Conservation (phyloP, 2,888 invertebrate genomes). For the Eueremaeus valkanovi region DNA sequence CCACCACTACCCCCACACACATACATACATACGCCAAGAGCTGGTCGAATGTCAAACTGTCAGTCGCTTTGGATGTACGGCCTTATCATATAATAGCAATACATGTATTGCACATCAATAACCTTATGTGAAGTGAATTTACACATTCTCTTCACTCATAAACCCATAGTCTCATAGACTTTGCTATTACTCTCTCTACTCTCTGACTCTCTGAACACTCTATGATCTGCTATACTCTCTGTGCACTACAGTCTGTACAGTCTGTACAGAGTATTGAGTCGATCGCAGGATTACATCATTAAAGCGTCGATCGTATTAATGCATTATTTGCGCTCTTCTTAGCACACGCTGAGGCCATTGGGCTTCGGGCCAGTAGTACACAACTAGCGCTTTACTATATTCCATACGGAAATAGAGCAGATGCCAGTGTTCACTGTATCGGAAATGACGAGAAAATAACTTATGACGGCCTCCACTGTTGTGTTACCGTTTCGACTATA, state of each 20-base stretch:
- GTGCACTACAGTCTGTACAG: too few relatives aligned
- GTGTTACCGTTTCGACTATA: neutral
- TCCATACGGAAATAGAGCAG: slow-evolving; percentile 26
- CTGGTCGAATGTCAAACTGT: slow-evolving; percentile 32
- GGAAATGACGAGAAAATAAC: slow-evolving; percentile 36
- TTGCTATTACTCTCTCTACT: too few relatives aligned
- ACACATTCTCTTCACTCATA: slow-evolving; percentile 1
- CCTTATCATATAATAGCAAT: slow-evolving; percentile 25
- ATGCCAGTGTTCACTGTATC: slow-evolving; percentile 25
- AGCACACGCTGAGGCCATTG: slow-evolving; percentile 23
- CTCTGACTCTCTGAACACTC: too few relatives aligned
- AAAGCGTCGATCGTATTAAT: slow-evolving; percentile 35
- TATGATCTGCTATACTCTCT: neutral
- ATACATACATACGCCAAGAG: neutral
- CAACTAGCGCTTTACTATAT: neutral
- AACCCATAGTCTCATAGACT: too few relatives aligned
- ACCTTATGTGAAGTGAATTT: neutral
- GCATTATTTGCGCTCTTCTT: slow-evolving; percentile 30
- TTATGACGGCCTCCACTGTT: slow-evolving; percentile 26
- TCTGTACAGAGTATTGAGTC: too few relatives aligned
- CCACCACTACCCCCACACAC: neutral
- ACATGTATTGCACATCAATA: slow-evolving; percentile 33
- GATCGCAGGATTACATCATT: slow-evolving; percentile 31
- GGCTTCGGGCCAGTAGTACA: slow-evolving; percentile 34
- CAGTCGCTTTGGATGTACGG: slow-evolving; percentile 4